A percentile compares a stretch with the other conserved stretches of the same genome.
Conservation (phyloP, 2,797 vertebrate species). For the Simalia tracyae region DNA sequence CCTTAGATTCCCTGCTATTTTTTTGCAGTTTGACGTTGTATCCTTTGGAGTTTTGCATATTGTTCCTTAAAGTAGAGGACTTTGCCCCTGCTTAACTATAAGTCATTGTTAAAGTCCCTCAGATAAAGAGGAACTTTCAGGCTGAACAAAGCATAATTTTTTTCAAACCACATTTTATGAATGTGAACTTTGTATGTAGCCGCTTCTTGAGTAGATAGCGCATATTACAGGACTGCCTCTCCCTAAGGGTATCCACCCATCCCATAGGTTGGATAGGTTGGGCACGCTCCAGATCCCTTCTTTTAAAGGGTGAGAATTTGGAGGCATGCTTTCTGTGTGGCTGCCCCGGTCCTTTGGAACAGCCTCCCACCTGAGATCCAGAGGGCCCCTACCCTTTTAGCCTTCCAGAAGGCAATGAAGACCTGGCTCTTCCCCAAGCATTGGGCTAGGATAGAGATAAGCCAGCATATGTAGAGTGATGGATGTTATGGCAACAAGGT, state of each 20-base stretch:
- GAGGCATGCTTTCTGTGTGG: neutral
- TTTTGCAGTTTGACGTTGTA: constrained; percentile 18
- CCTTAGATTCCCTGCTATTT: constrained; percentile 30
- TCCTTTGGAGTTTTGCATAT: constrained; percentile 49
- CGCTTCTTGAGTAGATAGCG: neutral
- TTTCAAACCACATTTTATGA: neutral
- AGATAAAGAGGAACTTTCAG: constrained; percentile 61
- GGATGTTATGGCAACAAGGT: too few species aligned
- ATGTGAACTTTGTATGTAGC: neutral
- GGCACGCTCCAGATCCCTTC: neutral
- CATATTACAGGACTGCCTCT: neutral
- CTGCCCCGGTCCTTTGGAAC: neutral
- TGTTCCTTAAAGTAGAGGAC: constrained; percentile 62
- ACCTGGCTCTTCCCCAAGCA: too few species aligned
- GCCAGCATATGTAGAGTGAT: too few species aligned
- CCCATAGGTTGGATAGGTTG: neutral
- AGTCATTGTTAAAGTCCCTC: constrained; percentile 46
- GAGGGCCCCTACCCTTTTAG: too few species aligned
- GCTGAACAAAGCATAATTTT: constrained; percentile 49
- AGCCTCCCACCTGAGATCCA: neutral
- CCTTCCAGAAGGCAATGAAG: too few species aligned
- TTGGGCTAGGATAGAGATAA: too few species aligned
- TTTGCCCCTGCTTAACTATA: constrained; percentile 53
- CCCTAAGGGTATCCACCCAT: neutral
- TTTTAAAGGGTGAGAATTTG: neutral